Evolutionary conservation across 2,113 vertebrate genomes (phyloP).

Genomic region (Alectura lathami): DNA sequence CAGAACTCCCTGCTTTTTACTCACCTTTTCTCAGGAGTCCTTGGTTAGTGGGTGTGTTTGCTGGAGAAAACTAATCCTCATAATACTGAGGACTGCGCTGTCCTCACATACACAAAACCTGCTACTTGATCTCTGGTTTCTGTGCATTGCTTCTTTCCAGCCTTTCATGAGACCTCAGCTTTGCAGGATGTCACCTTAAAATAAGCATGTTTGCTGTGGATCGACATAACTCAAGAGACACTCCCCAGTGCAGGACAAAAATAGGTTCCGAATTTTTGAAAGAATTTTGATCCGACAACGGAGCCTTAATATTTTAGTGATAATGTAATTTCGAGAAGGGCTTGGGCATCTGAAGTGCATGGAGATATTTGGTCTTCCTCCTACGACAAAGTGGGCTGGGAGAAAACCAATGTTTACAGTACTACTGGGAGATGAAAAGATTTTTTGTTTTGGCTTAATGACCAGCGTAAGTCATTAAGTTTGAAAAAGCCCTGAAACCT

Average conservation of each 20-base stretch:
- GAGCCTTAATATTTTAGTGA: conserved; percentile 2
- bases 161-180: neutral
- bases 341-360: conserved; percentile 13
- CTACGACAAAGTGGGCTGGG: neutral
- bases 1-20: neutral
- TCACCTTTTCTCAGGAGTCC: neutral
- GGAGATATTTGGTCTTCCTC: conserved; percentile 5
- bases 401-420: conserved; percentile 59
- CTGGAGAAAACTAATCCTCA: neutral
- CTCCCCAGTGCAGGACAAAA: neutral
- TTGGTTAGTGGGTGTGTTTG: neutral
- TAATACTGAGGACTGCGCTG: neutral
- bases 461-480: conserved; percentile 48
- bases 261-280: neutral
- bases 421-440: conserved; percentile 45
- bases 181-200: conserved; percentile 8
- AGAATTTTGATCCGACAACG: neutral
- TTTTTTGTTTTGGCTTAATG: conserved; percentile 58
- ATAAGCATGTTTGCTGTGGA: neutral
- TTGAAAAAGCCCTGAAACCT: conserved; percentile 56
- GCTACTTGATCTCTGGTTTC: neutral
- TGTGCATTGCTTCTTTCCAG: neutral
- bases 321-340: conserved; percentile 55
- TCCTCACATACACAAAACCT: neutral
- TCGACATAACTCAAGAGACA: neutral